phyloP scores from a whole-genome alignment of 2,113 vertebrate genomes.

The Mus pahari region DNA sequence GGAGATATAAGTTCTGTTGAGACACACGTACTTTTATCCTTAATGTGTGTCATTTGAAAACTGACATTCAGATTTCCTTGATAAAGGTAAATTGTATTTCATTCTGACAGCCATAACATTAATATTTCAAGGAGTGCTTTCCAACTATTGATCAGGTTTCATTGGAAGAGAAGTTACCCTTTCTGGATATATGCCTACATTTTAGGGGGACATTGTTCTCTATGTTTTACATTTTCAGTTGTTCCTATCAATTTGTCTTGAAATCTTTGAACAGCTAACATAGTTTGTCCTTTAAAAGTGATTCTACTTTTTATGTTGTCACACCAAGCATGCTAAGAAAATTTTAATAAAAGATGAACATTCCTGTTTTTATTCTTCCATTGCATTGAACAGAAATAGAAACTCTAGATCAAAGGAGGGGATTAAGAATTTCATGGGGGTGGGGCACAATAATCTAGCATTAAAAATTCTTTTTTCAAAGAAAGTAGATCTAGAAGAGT shows the following conservation, averaged over 20 bases:
- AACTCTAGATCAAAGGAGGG: constrained; percentile 34
- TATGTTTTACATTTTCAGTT: constrained; percentile 53
- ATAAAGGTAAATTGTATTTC: constrained; percentile 65
- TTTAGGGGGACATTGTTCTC: constrained; percentile 19
- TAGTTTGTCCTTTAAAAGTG: constrained; percentile 50
- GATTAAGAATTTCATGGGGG: background rate
- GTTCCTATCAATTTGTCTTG: constrained; percentile 25
- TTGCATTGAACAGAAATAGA: constrained; percentile 10
- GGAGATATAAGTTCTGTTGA: constrained; percentile 18
- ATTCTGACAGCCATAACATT: constrained; percentile 70
- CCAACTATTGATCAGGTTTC: constrained; percentile 48
- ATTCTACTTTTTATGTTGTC: constrained; percentile 53
- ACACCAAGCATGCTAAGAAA: constrained; percentile 33
- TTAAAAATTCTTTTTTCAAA: background rate
- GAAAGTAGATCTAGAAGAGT: background rate
- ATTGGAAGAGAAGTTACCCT: constrained; percentile 56
- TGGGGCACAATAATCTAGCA: background rate
- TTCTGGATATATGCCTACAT: background rate
- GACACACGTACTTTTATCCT: constrained; percentile 56
- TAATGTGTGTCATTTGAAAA: constrained; percentile 70
- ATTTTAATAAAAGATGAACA: constrained; percentile 59
- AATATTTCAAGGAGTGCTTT: constrained; percentile 56
- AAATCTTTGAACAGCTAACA: constrained; percentile 18
- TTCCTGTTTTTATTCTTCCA: constrained; percentile 42
- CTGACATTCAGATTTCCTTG: constrained; percentile 67